A percentile compares a stretch with the other conserved stretches of the same genome.
These are phyloP conservation scores for Eupeodes luniger DNA, from an alignment of 2,888 invertebrate genomes.

Conservation along the genomic window DNA sequence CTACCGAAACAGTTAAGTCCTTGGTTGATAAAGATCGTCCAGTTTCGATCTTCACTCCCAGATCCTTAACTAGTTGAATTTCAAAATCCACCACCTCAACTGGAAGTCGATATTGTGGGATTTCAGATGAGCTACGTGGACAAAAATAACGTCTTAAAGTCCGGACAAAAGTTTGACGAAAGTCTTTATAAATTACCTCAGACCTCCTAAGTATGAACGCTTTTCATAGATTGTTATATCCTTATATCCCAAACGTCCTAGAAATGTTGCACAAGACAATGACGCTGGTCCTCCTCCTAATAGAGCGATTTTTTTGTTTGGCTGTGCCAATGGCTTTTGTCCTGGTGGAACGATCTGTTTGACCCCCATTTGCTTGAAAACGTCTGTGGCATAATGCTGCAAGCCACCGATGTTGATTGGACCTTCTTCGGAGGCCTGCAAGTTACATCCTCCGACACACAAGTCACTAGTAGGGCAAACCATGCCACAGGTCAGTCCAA, in stretches of 20 bases:
- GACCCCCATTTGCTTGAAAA: conserved; percentile 97
- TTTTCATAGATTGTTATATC: conserved; percentile 97
- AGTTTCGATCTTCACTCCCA: conserved; percentile 94
- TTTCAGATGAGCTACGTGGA: conserved; percentile 92
- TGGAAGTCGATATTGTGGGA: conserved; percentile 98
- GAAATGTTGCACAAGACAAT: conserved; percentile 97
- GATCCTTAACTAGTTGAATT: conserved; percentile 94
- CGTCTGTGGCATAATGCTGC: conserved; percentile 98
- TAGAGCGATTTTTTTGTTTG: conserved; percentile 89
- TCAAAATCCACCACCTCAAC: conserved; percentile 97
- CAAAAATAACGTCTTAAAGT: neutral
- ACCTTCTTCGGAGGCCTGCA: conserved; percentile 98
- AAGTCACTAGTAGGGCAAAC: conserved; percentile 99
- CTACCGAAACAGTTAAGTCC: conserved; percentile 90
- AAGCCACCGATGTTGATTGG: conserved; percentile 99
- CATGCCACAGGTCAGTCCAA: conserved; percentile 98
- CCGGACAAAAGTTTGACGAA: neutral
- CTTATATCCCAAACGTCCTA: conserved; percentile 96
- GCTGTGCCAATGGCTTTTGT: conserved; percentile 84
- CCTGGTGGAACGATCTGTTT: conserved; percentile 93
- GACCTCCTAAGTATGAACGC: conserved; percentile 93
- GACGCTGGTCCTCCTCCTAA: conserved; percentile 98
- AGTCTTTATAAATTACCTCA: conserved; percentile 86
- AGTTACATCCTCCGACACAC: conserved; percentile 98
- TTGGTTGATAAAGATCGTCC: conserved; percentile 89